Conservation (phyloP, 1,140 invertebrate genomes). For the Coptotermes formosanus region DNA sequence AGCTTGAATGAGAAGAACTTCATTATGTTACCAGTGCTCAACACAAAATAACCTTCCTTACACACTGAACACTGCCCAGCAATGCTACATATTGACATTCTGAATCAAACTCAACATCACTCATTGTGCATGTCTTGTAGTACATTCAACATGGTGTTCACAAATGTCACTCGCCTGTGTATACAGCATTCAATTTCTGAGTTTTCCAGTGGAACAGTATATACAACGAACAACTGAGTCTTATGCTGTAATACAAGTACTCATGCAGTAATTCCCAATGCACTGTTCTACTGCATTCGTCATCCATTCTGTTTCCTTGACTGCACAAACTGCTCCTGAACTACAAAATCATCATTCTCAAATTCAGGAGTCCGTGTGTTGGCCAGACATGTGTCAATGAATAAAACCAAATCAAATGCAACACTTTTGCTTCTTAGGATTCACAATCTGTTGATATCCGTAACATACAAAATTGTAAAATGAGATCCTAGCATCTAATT, state of each 20-base stretch:
- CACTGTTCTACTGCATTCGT: neutral
- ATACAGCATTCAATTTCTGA: neutral
- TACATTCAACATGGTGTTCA: neutral
- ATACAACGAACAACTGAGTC: neutral
- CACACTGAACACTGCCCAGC: neutral
- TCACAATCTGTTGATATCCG: neutral
- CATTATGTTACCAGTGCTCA: neutral
- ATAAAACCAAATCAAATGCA: neutral
- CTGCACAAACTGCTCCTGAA: neutral
- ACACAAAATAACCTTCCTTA: neutral
- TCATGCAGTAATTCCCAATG: neutral
- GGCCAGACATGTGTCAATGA: neutral
- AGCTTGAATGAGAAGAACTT: neutral
- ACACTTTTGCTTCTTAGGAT: neutral
- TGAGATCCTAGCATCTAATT: neutral
- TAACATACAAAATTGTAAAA: slow-evolving; percentile 15
- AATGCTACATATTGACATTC: neutral
- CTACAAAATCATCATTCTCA: neutral
- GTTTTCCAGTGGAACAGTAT: neutral
- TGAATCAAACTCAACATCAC: neutral
- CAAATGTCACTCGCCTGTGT: neutral
- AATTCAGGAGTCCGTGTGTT: neutral
- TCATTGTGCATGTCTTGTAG: neutral
- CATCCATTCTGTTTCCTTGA: neutral
- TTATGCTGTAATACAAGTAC: neutral